Evolutionary conservation across 2,888 invertebrate genomes (phyloP), one percentile per base, ranked within the genome.

Genomic region (Chydorus sphaericus): DNA sequence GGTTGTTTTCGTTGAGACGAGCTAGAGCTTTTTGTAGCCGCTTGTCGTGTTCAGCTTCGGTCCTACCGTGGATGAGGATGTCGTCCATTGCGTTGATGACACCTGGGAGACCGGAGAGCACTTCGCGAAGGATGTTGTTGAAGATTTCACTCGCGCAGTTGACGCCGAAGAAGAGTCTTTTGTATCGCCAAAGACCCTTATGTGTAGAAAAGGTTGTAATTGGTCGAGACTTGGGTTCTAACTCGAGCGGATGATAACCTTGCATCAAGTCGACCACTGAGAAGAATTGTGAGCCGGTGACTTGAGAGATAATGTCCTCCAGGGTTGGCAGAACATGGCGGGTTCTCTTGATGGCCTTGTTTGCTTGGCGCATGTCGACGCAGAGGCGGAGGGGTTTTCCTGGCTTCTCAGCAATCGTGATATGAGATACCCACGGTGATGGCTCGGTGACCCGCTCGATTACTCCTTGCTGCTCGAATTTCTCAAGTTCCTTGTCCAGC

Each of bases 131-230:
- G 2, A 63, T 63, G 61, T 70, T 68, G 62, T 71, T 69, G 58
- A 69, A 72, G 1, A 69, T 61, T 62, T 71, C 72, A 1, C 69
- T 67, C 5, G 73, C 73, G 52, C 68, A 68, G 2, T 62, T 62
- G 10, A 71, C 65, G 0, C 69, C 69, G 58, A 69, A 70, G 65
- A 67, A 67, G 6, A 69, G 30, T 11, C 69, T 44, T 60, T 69
- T 71, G 57, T 68, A 72, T 31, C 66, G 58, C 56, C 58, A 69
- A 8, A 70, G 50, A 0, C 69, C 69, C 33, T 61, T 61, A 18
- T 61, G 62, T 4, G 69, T 68, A 7, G 65, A 65, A 57, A 70
- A 70, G 4, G 67, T 68, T 48, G 69, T 69, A 14, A 69, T 64
- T 11, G 60, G 59, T 57, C 65, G 59, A 1, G 65, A 66, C 14